These are phyloP conservation scores for Chlorodrepanis virens DNA, from an alignment of 2,113 vertebrate genomes.

Conservation along the genomic window DNA sequence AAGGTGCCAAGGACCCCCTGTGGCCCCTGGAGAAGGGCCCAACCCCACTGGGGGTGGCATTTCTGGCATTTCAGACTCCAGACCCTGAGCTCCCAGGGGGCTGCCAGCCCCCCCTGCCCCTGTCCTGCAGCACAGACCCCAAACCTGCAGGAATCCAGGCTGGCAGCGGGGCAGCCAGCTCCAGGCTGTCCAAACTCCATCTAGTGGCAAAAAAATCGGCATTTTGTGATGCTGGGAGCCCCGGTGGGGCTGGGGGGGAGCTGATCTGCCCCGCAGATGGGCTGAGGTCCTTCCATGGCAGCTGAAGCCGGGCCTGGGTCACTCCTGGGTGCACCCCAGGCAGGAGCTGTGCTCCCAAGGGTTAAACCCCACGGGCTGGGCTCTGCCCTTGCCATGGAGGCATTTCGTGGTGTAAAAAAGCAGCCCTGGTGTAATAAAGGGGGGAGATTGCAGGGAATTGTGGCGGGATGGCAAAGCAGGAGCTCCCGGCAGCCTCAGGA, in stretches of 20 bases:
- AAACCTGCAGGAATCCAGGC: accelerated
- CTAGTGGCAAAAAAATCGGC: not conserved
- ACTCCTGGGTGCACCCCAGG: accelerated
- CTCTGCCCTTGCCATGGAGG: accelerated
- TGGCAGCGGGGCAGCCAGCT: not conserved
- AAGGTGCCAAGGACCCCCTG: not conserved
- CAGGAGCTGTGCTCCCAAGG: not conserved
- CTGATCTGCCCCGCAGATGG: not conserved
- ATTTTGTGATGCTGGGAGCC: not conserved
- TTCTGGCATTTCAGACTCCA: not conserved
- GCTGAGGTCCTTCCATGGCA: not conserved
- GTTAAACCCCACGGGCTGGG: not conserved
- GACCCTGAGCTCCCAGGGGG: not conserved
- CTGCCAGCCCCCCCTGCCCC: accelerated
- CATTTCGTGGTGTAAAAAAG: not conserved
- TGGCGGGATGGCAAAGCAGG: not conserved
- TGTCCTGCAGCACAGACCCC: accelerated
- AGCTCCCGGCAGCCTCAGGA: not conserved
- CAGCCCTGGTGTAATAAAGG: not conserved
- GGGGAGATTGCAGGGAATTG: not conserved
- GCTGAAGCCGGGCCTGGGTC: not conserved
- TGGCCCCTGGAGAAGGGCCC: not conserved
- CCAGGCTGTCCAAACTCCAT: not conserved
- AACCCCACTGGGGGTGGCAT: not conserved
- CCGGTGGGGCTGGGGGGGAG: not conserved